A percentile compares a stretch with the other conserved stretches of the same genome.
phyloP scores from a whole-genome alignment of 2,113 vertebrate genomes.

The Mugil cephalus region DNA sequence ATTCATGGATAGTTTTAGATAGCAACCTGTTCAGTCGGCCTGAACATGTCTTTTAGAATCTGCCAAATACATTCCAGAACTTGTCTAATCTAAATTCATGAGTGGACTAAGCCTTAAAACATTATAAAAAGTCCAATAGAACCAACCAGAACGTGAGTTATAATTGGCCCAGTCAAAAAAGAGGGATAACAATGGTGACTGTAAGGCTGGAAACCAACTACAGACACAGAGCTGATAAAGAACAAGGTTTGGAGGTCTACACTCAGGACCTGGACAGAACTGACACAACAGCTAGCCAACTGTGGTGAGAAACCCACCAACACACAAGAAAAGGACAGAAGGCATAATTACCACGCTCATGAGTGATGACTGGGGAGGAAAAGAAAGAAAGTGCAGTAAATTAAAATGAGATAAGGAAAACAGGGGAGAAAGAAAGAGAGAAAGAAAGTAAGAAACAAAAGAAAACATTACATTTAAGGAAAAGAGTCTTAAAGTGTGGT shows the following conservation, averaged over 20 bases:
- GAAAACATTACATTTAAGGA: slow-evolving; percentile 84
- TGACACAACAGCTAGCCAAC: slow-evolving; percentile 83
- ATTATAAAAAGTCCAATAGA: slow-evolving; percentile 5
- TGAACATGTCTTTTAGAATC: not conserved
- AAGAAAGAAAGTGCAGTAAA: slow-evolving; percentile 88
- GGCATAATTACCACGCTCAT: slow-evolving; percentile 97
- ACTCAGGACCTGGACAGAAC: slow-evolving; percentile 88
- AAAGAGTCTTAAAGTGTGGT: slow-evolving; percentile 51
- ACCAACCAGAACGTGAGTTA: slow-evolving; percentile 8
- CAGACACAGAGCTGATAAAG: slow-evolving; percentile 44
- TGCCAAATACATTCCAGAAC: slow-evolving; percentile 1
- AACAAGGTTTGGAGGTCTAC: slow-evolving; percentile 42
- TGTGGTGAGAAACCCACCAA: slow-evolving; percentile 59
- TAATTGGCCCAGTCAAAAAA: slow-evolving; percentile 13
- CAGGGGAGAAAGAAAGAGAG: slow-evolving; percentile 76
- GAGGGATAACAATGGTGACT: slow-evolving; percentile 9
- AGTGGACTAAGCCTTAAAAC: not conserved
- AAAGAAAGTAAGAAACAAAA: slow-evolving; percentile 83
- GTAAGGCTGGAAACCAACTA: slow-evolving; percentile 34
- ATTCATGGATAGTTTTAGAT: slow-evolving; percentile 42
- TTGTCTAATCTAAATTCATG: slow-evolving; percentile 14
- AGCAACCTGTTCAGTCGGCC: not conserved
- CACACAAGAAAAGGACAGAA: slow-evolving; percentile 85
- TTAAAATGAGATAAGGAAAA: slow-evolving; percentile 84
- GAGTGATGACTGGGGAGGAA: slow-evolving; percentile 93